Conservation (phyloP, 1,140 invertebrate species). For the Aricia agestis region DNA sequence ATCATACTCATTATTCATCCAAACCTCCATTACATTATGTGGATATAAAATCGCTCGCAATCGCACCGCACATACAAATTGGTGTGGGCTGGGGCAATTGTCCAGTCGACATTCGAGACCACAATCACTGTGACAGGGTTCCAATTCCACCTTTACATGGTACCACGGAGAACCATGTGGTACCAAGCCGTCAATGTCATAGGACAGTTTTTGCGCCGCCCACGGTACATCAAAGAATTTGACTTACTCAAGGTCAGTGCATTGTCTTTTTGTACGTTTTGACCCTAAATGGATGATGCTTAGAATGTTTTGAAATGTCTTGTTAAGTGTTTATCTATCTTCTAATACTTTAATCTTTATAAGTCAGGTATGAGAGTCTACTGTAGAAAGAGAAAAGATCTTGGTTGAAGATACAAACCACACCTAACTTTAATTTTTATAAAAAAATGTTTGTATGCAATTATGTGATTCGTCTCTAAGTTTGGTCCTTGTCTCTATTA, state of each 20-base stretch:
- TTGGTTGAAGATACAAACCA: no score
- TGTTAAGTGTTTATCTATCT: no score
- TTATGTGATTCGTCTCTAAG: no score
- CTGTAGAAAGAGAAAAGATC: no score
- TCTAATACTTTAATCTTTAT: no score
- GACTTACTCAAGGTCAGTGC: slow-evolving; percentile 68
- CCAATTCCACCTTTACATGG: slow-evolving; percentile 31
- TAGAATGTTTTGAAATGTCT: not conserved
- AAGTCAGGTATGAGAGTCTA: no score
- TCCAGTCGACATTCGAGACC: slow-evolving; percentile 59
- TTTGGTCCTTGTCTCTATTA: no score
- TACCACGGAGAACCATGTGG: slow-evolving; percentile 47
- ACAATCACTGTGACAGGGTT: slow-evolving; percentile 46
- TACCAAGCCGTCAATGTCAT: slow-evolving; percentile 59
- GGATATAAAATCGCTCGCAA: slow-evolving; percentile 34
- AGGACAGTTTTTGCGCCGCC: slow-evolving; percentile 73
- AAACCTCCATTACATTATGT: no score
- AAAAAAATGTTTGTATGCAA: no score
- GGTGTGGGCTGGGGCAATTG: slow-evolving; percentile 68
- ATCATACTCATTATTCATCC: no score
- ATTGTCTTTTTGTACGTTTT: slow-evolving; percentile 60
- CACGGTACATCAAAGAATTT: slow-evolving; percentile 69
- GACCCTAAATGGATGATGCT: not conserved
- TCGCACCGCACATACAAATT: slow-evolving; percentile 35
- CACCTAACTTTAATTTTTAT: no score